Base-by-base conservation (phyloP, 1,140 invertebrate genomes). In the Drosophila bipectinata region DNA sequence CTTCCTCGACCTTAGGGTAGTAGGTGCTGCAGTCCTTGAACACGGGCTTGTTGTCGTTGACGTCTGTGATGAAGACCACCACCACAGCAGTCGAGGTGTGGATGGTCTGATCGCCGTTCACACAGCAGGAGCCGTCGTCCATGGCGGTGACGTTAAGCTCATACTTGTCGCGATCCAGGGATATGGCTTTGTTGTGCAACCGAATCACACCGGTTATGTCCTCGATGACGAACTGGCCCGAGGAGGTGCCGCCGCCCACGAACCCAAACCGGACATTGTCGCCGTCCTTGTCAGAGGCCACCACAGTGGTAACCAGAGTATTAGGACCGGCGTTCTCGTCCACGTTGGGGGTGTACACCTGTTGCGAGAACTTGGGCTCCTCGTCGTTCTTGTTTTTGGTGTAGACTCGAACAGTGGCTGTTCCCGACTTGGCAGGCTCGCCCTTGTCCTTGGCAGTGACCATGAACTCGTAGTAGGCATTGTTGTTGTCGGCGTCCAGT, bases 311-410 rank as follows among this genome's bases (percentile, higher is more conserved):
- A 0, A 98, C 98, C 7, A 98, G 92, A 2, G 98, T 98, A 84
- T 98, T 98, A 0, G 97, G 96, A 2, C 97, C 97, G 10, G 97
- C 97, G 92, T 98, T 98, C 92, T 98, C 98, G 91, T 98, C 97
- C 1, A 98, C 97, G 92, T 98, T 98, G 0, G 98, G 97, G 1
- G 97, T 98, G 90, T 98, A 98, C 0, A 98, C 98, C 93, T 98
- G 97, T 78, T 98, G 98, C 1, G 97, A 98, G 92, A 98, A 98
- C 92, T 98, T 98, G 0, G 98, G 98, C 91, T 98, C 97, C 93
- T 98, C 98, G 87, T 98, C 98, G 92, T 98, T 98, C 92, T 98
- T 98, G 88, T 98, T 98, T 89, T 98, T 98, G 3, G 98, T 98
- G 90, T 98, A 98, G 66, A 98, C 96, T 55, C 98, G 94, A 7